Base-by-base conservation (phyloP, 2,113 vertebrate species). In the Scomber japonicus region DNA sequence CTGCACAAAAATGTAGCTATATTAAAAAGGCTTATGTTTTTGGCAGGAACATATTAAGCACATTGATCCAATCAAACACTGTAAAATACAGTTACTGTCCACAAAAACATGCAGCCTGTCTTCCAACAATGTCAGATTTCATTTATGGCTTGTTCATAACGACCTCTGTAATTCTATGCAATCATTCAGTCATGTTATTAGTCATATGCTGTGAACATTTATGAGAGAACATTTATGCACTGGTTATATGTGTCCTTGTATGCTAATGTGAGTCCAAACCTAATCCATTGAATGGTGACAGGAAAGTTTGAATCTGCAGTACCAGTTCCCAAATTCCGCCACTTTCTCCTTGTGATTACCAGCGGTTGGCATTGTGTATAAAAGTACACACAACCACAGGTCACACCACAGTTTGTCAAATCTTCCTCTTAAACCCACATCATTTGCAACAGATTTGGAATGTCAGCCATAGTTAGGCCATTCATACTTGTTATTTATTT, bases 281-380 rank as follows among this genome's bases (percentile, higher is more conserved):
- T 45, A 57, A 72, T 75, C 31, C 35, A 64, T 3, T 73, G 48
- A 72, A 80, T 35, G 51, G 55, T 51, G 40, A 82, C 57, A 80
- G 44, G 57, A 88, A 73, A 9, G 51, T 63, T 80, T 86, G 82
- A 82, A 73, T 89, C 53, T 48, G 69, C 88, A 82, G 14, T 60
- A 80, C 62, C 31, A 45, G 79, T 31, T 81, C 48, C 66, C 17
- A 74, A 31, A 77, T 44, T 65, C 45, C 61, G 45, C 48, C 9
- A 64, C 44, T 50, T 55, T 62, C 59, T 61, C 59, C 48, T 57
- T 70, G 55, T 71, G 67, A 83, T 80, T 80, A 73, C 65, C 4
- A 27, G 71, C n/a, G 57, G 46, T 49, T 81, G 49, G 55, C 61
- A 57, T 53, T 67, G 46, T 74, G 65, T 40, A 57, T 78, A 55